phyloP scores from a whole-genome alignment of 2,797 vertebrate species.

The Glossophaga mutica region DNA sequence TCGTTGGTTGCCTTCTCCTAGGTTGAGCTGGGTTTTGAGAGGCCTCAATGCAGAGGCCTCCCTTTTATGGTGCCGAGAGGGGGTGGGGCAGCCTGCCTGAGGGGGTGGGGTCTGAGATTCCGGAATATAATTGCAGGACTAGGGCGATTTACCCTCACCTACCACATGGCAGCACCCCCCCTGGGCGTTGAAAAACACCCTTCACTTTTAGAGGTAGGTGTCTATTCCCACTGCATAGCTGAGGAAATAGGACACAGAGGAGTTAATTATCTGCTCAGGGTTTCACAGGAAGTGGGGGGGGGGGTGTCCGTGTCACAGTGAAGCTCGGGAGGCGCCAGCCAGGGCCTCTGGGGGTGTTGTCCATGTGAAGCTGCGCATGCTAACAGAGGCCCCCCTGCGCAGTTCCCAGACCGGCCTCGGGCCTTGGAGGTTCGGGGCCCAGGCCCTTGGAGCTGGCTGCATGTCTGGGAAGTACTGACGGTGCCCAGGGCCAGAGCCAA shows the following conservation, averaged over 20 bases:
- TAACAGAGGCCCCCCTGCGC: background rate
- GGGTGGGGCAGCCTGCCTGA: background rate
- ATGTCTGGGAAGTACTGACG: background rate
- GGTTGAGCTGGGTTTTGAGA: background rate
- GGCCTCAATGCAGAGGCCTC: background rate
- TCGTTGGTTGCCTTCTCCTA: background rate
- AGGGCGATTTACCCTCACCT: too few species aligned
- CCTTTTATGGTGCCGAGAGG: background rate
- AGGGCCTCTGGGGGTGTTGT: background rate
- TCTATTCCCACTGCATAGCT: background rate
- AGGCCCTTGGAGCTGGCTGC: background rate
- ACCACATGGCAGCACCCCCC: too few species aligned
- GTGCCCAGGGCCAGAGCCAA: background rate
- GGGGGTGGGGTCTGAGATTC: background rate
- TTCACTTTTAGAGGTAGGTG: background rate
- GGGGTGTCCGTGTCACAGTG: background rate
- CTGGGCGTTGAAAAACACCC: background rate
- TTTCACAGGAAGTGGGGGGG: rapidly evolving
- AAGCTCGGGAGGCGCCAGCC: background rate
- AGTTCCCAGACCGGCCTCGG: background rate
- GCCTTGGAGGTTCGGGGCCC: background rate
- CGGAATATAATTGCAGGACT: background rate
- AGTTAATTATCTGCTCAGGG: background rate
- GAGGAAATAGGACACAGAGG: background rate
- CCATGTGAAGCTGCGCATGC: background rate